Evolutionary conservation across 2,888 invertebrate genomes (phyloP).

Genomic region (Machimus atricapillus): DNA sequence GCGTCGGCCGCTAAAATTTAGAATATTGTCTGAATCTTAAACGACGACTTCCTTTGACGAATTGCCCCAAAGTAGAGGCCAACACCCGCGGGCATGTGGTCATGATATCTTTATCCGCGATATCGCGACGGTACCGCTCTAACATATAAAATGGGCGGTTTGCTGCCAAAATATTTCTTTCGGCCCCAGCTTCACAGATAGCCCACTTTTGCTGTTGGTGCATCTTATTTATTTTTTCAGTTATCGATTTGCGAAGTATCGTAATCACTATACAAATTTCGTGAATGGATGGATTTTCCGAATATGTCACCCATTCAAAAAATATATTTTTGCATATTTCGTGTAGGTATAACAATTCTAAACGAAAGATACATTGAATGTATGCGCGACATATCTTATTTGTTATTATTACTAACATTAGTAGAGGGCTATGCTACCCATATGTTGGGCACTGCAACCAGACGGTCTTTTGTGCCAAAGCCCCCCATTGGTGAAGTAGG

Average conservation of each 20-base stretch:
- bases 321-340: too few relatives aligned
- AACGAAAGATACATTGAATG: too few relatives aligned
- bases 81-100: not conserved
- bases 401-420: too few relatives aligned
- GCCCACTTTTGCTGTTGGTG: not conserved
- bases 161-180: not conserved
- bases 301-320: too few relatives aligned
- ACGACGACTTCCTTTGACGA: not conserved
- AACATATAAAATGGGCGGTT: not conserved
- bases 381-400: too few relatives aligned
- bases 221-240: not conserved
- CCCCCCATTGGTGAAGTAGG: too few relatives aligned
- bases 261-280: not conserved
- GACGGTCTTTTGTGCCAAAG: too few relatives aligned
- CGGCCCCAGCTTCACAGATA: not conserved
- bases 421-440: too few relatives aligned
- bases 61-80: not conserved
- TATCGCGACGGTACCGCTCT: not conserved
- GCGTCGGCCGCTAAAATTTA: not conserved
- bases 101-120: not conserved
- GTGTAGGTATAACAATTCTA: too few relatives aligned
- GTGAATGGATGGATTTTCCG: not conserved
- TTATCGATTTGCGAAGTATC: not conserved
- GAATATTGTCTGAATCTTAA: not conserved
- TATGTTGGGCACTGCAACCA: too few relatives aligned